phyloP scores from a whole-genome alignment of 2,113 vertebrate species.

The Notarius lentiginosus region DNA sequence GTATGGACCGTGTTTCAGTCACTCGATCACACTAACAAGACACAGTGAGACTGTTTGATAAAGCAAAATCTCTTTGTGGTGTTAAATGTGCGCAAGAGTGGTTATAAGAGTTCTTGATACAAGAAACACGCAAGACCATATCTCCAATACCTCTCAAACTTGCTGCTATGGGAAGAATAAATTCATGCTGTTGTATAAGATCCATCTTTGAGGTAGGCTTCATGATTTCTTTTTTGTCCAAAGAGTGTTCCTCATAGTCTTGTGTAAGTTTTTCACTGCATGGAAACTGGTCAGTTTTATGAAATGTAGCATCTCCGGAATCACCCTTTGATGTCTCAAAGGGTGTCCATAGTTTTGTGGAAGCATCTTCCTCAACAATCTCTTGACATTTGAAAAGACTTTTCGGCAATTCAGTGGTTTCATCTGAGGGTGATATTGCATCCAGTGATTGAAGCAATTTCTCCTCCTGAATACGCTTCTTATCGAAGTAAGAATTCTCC shows the following conservation, averaged over 20 bases:
- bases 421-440: background rate
- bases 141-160: conserved; percentile 27
- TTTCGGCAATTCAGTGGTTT: background rate
- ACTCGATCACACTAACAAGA: background rate
- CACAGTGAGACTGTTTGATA: background rate
- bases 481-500: background rate
- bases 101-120: conserved; percentile 18
- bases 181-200: conserved; percentile 15
- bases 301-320: conserved; percentile 20
- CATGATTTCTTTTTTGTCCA: background rate
- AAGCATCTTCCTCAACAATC: background rate
- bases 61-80: background rate
- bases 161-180: background rate
- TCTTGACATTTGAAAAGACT: background rate
- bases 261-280: background rate
- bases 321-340: background rate
- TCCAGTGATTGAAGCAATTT: background rate
- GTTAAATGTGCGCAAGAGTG: conserved; percentile 30
- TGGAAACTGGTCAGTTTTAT: background rate
- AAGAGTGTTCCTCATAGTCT: background rate
- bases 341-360: background rate
- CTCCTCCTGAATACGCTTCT: background rate
- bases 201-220: background rate
- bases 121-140: conserved; percentile 14
- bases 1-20: background rate